A percentile compares a stretch with the other conserved stretches of the same genome.
Evolutionary conservation across 2,888 invertebrate genomes (phyloP).

Genomic region (Aphidius colemani): DNA sequence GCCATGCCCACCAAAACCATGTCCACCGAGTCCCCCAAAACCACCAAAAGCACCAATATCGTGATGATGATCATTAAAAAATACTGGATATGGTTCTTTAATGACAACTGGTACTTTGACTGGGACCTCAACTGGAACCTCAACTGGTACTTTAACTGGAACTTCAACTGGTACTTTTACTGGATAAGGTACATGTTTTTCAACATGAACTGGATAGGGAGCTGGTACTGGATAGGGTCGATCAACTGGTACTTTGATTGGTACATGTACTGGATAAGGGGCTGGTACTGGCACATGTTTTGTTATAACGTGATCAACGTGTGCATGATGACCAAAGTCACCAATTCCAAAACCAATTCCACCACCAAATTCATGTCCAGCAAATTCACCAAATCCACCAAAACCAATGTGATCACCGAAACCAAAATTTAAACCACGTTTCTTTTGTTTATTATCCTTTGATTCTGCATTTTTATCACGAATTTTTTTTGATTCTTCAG

Average conservation of each 20-base stretch:
- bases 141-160: conserved; percentile 48
- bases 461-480: conserved; percentile 8
- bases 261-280: conserved; percentile 51
- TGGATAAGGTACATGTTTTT: conserved; percentile 49
- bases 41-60: conserved; percentile 39
- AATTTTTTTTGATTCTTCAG: conserved; percentile 5
- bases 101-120: conserved; percentile 37
- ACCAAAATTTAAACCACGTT: conserved; percentile 53
- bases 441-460: conserved; percentile 42
- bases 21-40: conserved; percentile 34
- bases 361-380: conserved; percentile 36
- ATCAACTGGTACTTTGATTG: conserved; percentile 42
- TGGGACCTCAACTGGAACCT: conserved; percentile 50
- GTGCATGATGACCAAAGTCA: conserved; percentile 40
- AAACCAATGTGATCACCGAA: conserved; percentile 35
- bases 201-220: conserved; percentile 51
- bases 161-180: conserved; percentile 50
- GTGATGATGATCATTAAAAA: conserved; percentile 36
- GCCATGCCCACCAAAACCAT: conserved; percentile 20
- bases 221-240: conserved; percentile 42
- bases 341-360: conserved; percentile 34
- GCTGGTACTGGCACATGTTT: conserved; percentile 50
- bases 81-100: conserved; percentile 43
- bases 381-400: conserved; percentile 32
- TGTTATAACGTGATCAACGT: conserved; percentile 49